These are phyloP conservation scores for Tanytarsus gracilentus DNA, from an alignment of 2,888 invertebrate genomes.

Conservation along the genomic window DNA sequence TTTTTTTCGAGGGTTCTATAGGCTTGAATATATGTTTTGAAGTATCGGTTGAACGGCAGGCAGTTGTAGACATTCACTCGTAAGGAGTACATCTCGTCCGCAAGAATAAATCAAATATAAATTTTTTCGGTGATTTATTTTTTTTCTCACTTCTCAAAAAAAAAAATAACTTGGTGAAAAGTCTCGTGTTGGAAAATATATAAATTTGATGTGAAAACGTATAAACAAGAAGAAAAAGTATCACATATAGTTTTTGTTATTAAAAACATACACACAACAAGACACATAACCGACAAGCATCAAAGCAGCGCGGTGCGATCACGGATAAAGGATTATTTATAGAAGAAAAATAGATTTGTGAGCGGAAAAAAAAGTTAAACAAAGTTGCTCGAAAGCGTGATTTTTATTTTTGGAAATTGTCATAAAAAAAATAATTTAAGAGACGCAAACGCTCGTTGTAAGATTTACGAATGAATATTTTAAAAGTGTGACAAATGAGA, in stretches of 20 bases:
- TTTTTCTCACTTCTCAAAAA: neutral
- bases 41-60: slow-evolving; percentile 20
- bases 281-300: too few species aligned
- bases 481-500: slow-evolving; percentile 4
- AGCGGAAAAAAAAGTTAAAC: neutral
- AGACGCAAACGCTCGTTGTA: neutral
- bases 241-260: neutral
- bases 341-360: neutral
- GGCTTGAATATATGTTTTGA: slow-evolving; percentile 27
- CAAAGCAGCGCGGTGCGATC: slow-evolving; percentile 8
- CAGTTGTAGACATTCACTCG: slow-evolving; percentile 28
- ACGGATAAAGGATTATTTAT: slow-evolving; percentile 27
- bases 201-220: too few species aligned
- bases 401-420: slow-evolving; percentile 17
- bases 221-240: slow-evolving; percentile 1
- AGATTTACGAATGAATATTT: neutral
- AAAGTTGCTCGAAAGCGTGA: neutral
- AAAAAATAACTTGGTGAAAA: too few species aligned
- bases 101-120: too few species aligned
- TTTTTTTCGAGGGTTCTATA: slow-evolving; percentile 16
- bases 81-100: slow-evolving; percentile 22
- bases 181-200: too few species aligned
- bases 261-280: too few species aligned
- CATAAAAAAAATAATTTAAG: neutral
- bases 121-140: neutral